A percentile compares a stretch with the other conserved stretches of the same genome.
These are phyloP conservation scores for Oryctolagus cuniculus DNA, from an alignment of 2,113 vertebrate species.

Conservation along the genomic window DNA sequence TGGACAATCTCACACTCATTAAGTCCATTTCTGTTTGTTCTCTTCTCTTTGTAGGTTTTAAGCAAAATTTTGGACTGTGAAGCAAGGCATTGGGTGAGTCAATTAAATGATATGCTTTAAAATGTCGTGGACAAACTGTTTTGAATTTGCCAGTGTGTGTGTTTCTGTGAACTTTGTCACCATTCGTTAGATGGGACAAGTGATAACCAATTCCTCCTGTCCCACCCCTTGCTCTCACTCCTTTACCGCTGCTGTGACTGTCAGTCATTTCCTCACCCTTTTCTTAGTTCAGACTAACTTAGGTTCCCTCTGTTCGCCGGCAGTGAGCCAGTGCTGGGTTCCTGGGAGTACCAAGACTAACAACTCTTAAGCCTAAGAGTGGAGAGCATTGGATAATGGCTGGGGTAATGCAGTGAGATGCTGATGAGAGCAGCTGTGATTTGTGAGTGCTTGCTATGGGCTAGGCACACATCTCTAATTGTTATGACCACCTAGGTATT, in stretches of 20 bases:
- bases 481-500: constrained; percentile 37
- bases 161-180: constrained; percentile 17
- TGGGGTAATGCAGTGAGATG: constrained; percentile 8
- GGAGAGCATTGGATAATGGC: neutral
- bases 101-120: constrained; percentile 77
- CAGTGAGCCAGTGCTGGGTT: neutral
- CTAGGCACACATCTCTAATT: constrained; percentile 25
- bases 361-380: neutral
- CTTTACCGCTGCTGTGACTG: neutral
- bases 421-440: neutral
- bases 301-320: neutral
- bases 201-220: neutral
- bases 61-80: constrained; percentile 89
- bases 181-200: constrained; percentile 38
- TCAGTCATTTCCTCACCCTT: neutral
- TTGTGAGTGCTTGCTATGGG: constrained; percentile 24
- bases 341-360: neutral
- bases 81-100: constrained; percentile 88
- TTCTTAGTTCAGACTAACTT: neutral
- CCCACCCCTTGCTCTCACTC: neutral
- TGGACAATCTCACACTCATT: constrained; percentile 76
- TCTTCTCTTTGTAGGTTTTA: constrained; percentile 87
- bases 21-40: constrained; percentile 82
- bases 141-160: constrained; percentile 10
- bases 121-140: constrained; percentile 67